Percentiles rank a stretch among this genome's conserved stretches.
phyloP scores from a whole-genome alignment of 2,113 vertebrate species.

The Brachirus orientalis region DNA sequence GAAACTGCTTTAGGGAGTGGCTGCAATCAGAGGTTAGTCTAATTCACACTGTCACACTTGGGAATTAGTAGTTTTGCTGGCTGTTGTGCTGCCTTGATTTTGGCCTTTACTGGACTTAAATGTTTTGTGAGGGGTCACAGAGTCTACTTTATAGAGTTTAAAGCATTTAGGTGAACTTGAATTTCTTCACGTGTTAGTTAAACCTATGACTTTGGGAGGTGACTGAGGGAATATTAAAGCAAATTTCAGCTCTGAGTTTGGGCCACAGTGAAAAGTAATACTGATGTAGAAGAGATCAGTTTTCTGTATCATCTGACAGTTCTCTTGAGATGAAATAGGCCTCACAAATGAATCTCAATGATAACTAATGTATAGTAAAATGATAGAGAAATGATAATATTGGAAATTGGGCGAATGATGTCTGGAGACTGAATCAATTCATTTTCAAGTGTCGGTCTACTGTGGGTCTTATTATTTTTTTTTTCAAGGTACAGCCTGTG shows the following conservation, averaged over 20 bases:
- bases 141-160: constrained; percentile 38
- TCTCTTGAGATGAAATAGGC: constrained; percentile 74
- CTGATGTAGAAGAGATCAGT: constrained; percentile 76
- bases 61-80: constrained; percentile 10
- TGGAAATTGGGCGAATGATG: constrained; percentile 72
- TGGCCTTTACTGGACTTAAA: neutral
- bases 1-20: neutral
- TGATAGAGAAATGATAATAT: constrained; percentile 75
- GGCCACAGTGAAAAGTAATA: constrained; percentile 74
- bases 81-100: neutral
- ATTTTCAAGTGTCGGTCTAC: constrained; percentile 72
- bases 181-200: constrained; percentile 55
- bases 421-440: constrained; percentile 80
- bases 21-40: constrained; percentile 36
- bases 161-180: constrained; percentile 55
- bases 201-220: constrained; percentile 31
- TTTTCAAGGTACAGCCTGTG: constrained; percentile 58
- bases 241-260: constrained; percentile 72
- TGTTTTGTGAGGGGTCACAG: constrained; percentile 10
- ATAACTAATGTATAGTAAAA: constrained; percentile 77
- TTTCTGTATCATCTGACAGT: constrained; percentile 76
- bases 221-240: constrained; percentile 75
- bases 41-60: constrained; percentile 1
- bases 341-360: constrained; percentile 78
- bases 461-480: constrained; percentile 48